Base-by-base conservation (phyloP, 2,888 invertebrate genomes). In the Drosophila cracens region DNA sequence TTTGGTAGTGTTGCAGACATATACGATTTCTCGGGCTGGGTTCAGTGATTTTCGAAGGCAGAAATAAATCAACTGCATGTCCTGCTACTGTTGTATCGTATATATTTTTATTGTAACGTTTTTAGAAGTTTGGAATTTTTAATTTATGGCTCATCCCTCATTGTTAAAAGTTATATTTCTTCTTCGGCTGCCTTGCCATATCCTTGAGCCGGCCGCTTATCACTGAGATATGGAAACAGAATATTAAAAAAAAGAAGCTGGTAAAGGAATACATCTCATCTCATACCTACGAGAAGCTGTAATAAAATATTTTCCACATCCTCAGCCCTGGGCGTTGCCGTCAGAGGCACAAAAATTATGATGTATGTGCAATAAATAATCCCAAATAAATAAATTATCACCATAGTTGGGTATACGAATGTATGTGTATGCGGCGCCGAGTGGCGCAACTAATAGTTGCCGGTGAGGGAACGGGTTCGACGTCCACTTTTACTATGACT, bases 301-400 rank as follows among this genome's bases (percentile, higher is more conserved):
- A 90, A 82, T 90, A 82, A 82, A 86, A 83, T 89, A 84, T 84
- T 79, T 82, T 75, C 63, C 78, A 80, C 74, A 80, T 66, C 68
- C 58, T 69, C 36, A 48, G 52, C 46, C 49, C 66, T 67, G 76
- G 76, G 81, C 76, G 70, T 67, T 65, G 72, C 62, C 78, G 79
- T 75, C 82, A 81, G 79, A 83, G 79, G 86, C 79, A 77, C 83
- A 75, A 86, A 87, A 87, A 87, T 90, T 87, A 87, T 92, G 92
- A 92, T 92, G 89, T 90, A 92, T 90, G 90, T 76, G 89, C 92
- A 83, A 92, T 92, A 92, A 92, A 92, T 92, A 91, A 91, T 92
- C 90, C 90, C 87, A 90, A 91, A 91, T 91, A 91, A 91, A 92
- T 91, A 91, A 91, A 89, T 91, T 92, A 92, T 91, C 86, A 82